These are phyloP conservation scores for Pangasius krempfi DNA, from an alignment of 2,797 vertebrate genomes.

Conservation along the genomic window DNA sequence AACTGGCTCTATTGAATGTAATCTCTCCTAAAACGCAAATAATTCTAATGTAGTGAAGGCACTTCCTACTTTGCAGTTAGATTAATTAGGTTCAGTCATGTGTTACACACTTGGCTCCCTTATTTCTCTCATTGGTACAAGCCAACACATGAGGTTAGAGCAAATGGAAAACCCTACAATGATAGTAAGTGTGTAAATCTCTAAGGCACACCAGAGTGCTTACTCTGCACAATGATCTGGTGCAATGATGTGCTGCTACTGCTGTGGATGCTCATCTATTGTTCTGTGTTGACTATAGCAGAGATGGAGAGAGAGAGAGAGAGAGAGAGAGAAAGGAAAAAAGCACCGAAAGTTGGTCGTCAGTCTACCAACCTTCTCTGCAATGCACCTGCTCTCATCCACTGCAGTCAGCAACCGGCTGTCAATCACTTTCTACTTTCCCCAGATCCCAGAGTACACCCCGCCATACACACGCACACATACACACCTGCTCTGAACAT, in stretches of 20 bases:
- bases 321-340: conserved; percentile 6
- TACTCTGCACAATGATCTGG: conserved; percentile 41
- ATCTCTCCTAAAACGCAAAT: not conserved
- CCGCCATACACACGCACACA: not conserved
- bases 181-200: conserved; percentile 38
- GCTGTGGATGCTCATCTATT: conserved; percentile 27
- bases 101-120: not conserved
- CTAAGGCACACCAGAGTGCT: conserved; percentile 36
- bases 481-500: not conserved
- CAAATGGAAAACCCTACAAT: conserved; percentile 4
- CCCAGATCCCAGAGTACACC: not conserved
- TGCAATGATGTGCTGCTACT: conserved; percentile 33
- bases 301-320: not conserved
- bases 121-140: conserved; percentile 11
- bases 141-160: not conserved
- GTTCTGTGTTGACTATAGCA: conserved; percentile 31
- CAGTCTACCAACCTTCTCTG: conserved; percentile 43
- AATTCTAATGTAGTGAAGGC: not conserved
- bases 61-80: conserved; percentile 12
- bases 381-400: conserved; percentile 49
- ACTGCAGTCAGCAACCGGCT: conserved; percentile 36
- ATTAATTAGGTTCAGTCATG: conserved; percentile 17
- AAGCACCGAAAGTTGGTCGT: conserved; percentile 35
- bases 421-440: conserved; percentile 48
- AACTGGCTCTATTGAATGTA: not conserved